Conservation (phyloP, 2,888 invertebrate genomes). For the Lutraria lutraria region DNA sequence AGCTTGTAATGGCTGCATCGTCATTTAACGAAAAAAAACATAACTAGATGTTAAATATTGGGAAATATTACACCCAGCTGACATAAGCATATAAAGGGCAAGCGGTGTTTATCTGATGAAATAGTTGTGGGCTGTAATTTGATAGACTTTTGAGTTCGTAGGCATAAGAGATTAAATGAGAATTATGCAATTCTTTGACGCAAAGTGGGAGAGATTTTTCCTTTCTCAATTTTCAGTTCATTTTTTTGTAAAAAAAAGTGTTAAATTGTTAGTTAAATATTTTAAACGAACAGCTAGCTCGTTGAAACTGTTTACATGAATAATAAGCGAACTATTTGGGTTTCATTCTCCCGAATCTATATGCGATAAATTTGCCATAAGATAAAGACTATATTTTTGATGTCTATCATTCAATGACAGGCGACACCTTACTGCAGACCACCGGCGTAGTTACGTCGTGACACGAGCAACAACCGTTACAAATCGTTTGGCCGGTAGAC, state of each 20-base stretch:
- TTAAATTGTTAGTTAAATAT: background rate
- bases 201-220: background rate
- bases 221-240: background rate
- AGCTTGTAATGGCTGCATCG: background rate
- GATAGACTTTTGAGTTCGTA: background rate
- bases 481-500: slow-evolving; percentile 53
- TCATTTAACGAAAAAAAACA: background rate
- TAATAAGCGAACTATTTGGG: background rate
- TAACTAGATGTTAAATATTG: background rate
- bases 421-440: slow-evolving; percentile 2
- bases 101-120: background rate
- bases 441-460: slow-evolving; percentile 28
- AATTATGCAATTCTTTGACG: background rate
- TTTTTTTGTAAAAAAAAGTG: background rate
- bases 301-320: background rate
- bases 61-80: background rate
- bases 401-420: slow-evolving; percentile 25
- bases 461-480: slow-evolving; percentile 27
- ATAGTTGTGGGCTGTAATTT: background rate
- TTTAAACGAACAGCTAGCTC: background rate
- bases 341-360: background rate
- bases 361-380: slow-evolving; percentile 1
- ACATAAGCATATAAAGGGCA: background rate
- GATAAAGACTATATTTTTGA: background rate
- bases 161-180: background rate